Evolutionary conservation across 2,888 invertebrate genomes (phyloP), one percentile per base, ranked within the genome.

Genomic region (Athalia rosae): DNA sequence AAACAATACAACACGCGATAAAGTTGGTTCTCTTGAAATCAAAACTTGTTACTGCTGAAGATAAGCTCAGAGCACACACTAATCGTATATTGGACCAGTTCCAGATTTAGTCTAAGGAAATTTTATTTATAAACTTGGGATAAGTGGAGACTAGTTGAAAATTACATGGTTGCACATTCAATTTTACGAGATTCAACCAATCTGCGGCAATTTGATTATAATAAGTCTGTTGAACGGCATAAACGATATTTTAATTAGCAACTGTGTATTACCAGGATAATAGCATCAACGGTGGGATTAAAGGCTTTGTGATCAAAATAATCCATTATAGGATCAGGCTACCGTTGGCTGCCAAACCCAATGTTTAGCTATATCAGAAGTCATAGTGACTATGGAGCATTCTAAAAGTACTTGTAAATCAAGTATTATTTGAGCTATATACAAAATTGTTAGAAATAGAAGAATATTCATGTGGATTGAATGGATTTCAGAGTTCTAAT

Each of bases 271-370:
- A 59, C 11, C 15, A 11, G 58, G 58, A 43, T 45, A 58, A 76
- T 56, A 56, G 45, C 41, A 76, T 76, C 50, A 64, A 53, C 64
- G 28, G 15, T 56, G 43, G 56, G 53, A 50, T 78, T 80, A 78
- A 81, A 81, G 79, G 80, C 82, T 81, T 82, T 62, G 79, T 74
- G 80, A 79, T 80, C 82, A 81, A 84, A 85, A 83, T 80, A 80
- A 83, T 80, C 76, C 78, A 77, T 63, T 78, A 78, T 79, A 79
- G 69, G 53, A 79, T 74, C 66, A 28, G 73, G 56, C 77, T 56
- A 9, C 15, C 45, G 67, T 56, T 28, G 13, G 28, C 4, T 80
- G 81, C 83, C 77, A 81, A 81, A 82, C 82, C 74, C 79, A 84
- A 79, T 80, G 80, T 81, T 82, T 84, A 78, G 79, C 81, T 79